Conservation (phyloP, 2,113 vertebrate species). For the Corythornis cristatus region DNA sequence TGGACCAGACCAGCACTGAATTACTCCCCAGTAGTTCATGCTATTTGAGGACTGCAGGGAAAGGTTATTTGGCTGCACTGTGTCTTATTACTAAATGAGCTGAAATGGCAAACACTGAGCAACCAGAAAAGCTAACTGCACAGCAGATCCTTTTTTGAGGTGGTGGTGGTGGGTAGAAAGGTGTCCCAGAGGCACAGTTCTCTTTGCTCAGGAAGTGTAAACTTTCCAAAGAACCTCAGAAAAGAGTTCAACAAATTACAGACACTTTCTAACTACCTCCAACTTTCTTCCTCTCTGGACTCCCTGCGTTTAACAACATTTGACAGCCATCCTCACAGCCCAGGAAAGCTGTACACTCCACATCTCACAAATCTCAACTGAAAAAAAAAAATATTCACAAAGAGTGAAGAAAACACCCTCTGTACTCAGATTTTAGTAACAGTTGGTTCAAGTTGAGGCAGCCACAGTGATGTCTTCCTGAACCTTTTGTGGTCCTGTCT, state of each 20-base stretch:
- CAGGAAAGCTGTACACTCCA: neutral
- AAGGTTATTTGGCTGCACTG: neutral
- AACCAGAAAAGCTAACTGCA: neutral
- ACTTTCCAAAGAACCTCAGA: neutral
- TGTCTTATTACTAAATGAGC: neutral
- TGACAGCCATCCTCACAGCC: neutral
- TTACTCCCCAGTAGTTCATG: neutral
- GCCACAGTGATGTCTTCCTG: neutral
- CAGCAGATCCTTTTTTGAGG: neutral
- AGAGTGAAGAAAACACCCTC: neutral
- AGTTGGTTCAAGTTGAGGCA: neutral
- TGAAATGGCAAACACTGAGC: neutral
- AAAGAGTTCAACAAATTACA: neutral
- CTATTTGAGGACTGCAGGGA: neutral
- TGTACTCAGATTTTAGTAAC: neutral
- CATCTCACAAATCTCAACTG: neutral
- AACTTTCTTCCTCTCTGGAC: neutral
- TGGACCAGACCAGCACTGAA: neutral
- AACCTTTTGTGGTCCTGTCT: neutral
- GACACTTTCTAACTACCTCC: neutral
- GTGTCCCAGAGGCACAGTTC: accelerated
- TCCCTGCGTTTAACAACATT: neutral
- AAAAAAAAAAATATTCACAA: neutral
- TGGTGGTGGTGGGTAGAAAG: neutral
- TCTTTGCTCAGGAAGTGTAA: neutral